A percentile compares a stretch with the other conserved stretches of the same genome.
phyloP scores from a whole-genome alignment of 2,888 invertebrate genomes.

The Tenthredo distinguenda region DNA sequence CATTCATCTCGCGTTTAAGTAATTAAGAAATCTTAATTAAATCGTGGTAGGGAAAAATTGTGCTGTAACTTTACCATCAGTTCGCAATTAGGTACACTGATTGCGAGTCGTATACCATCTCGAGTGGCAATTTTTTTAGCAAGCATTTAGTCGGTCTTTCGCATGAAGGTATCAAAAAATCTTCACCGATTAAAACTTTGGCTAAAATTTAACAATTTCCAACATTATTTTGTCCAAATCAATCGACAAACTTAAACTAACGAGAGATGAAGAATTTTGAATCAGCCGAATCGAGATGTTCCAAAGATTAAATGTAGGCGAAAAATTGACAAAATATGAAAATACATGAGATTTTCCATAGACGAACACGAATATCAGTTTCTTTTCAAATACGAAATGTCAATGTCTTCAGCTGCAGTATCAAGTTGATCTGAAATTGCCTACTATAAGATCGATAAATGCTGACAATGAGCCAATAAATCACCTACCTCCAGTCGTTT shows the following conservation, averaged over 20 bases:
- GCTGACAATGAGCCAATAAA: not conserved
- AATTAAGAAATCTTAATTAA: slow-evolving; percentile 33
- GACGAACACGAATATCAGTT: too few species aligned
- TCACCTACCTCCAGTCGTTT: not conserved
- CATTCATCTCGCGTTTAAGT: not conserved
- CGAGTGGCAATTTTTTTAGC: not conserved
- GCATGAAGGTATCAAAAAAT: not conserved
- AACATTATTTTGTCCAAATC: not conserved
- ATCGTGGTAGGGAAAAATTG: not conserved
- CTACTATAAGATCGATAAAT: not conserved
- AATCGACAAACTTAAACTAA: not conserved
- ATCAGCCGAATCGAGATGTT: not conserved
- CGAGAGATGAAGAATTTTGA: not conserved
- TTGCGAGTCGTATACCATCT: not conserved
- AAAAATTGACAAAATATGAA: too few species aligned
- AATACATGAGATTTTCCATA: too few species aligned
- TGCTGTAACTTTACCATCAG: not conserved
- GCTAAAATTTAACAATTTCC: not conserved
- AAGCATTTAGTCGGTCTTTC: not conserved
- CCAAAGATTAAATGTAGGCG: too few species aligned
- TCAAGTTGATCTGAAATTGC: not conserved
- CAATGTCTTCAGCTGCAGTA: not conserved
- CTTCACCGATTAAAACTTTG: not conserved
- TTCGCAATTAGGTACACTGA: slow-evolving; percentile 1
- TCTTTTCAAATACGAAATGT: not conserved